A percentile compares a stretch with the other conserved stretches of the same genome.
These are phyloP conservation scores for Piprites chloris DNA, from an alignment of 2,113 vertebrate genomes.

Conservation along the genomic window DNA sequence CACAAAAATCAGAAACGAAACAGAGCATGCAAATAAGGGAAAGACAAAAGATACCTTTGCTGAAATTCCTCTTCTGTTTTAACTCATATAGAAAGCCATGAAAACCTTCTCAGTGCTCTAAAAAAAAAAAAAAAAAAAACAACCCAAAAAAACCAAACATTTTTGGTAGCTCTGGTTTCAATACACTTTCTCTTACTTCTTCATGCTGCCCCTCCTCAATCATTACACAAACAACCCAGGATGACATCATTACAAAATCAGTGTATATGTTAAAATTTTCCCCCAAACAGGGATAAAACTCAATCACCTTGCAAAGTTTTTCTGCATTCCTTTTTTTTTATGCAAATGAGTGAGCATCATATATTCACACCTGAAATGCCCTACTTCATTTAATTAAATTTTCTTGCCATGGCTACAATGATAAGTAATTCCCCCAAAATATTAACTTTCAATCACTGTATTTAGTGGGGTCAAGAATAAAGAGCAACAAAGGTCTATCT, in stretches of 20 bases:
- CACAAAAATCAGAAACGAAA: neutral
- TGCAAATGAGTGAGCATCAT: neutral
- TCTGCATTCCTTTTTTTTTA: neutral
- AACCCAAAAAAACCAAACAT: neutral
- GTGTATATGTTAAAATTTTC: neutral
- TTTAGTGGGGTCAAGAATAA: slow-evolving; percentile 2
- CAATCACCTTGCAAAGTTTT: neutral
- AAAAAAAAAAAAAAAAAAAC: neutral
- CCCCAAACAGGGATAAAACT: neutral
- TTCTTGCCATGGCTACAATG: neutral
- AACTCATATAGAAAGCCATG: neutral
- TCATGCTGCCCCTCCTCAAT: neutral
- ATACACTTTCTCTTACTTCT: neutral
- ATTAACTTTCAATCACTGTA: neutral
- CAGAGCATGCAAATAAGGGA: neutral
- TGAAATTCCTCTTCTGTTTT: neutral
- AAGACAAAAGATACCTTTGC: neutral
- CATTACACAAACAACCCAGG: neutral
- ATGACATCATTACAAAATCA: neutral
- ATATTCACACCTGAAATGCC: slow-evolving; percentile 9
- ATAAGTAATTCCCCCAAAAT: neutral
- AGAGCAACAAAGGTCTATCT: neutral
- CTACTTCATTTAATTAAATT: neutral
- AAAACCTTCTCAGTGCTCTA: neutral
- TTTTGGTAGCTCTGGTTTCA: neutral